Evolutionary conservation across 1,140 invertebrate species (phyloP), one percentile per base, ranked within the genome.

Genomic region (Neodiprion fabricii): DNA sequence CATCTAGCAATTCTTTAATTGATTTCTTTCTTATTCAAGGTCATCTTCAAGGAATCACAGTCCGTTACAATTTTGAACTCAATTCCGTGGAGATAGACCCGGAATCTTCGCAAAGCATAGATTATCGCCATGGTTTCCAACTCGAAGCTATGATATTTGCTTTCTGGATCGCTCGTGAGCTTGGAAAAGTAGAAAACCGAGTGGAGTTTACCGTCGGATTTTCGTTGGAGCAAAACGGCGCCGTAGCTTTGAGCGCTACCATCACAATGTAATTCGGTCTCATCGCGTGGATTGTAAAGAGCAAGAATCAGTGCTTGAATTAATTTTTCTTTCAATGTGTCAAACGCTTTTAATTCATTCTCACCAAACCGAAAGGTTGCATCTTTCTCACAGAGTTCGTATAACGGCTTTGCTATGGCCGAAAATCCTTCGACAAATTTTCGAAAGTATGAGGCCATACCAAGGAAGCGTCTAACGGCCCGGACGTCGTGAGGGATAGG

Each of bases 111-210:
- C 5, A 91, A 78, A 1, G 87, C 88, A 81, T 83, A 82, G 8
- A 90, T 81, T 11, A 91, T 85, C 0, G 90, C 88, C 67, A 91
- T 77, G 47, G 85, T 85, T 82, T 91, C 89, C 70, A 89, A 77
- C 78, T 91, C 86, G 72, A 88, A 89, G 71, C 83, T 87, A 8
- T 76, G 79, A 73, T 89, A 91, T 61, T 86, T 85, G 14, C 65
- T 79, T 81, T 91, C 89, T 14, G 79, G 74, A 4, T 79, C 77
- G 17, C 78, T 80, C 10, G 90, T 84, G 53, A 80, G 79, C 47
- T 85, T 79, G 70, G 86, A 87, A 74, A 86, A 87, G 79, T 88
- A 90, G 11, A 84, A 81, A 9, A 90, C 76, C 10, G 81, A 86
- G 76, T 85, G 83, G 48, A 79, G 72, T 67, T 77, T 75, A 17